Percentiles rank a stretch among this genome's conserved stretches.
Evolutionary conservation across 1,140 invertebrate species (phyloP).

Genomic region (Octopus sinensis): DNA sequence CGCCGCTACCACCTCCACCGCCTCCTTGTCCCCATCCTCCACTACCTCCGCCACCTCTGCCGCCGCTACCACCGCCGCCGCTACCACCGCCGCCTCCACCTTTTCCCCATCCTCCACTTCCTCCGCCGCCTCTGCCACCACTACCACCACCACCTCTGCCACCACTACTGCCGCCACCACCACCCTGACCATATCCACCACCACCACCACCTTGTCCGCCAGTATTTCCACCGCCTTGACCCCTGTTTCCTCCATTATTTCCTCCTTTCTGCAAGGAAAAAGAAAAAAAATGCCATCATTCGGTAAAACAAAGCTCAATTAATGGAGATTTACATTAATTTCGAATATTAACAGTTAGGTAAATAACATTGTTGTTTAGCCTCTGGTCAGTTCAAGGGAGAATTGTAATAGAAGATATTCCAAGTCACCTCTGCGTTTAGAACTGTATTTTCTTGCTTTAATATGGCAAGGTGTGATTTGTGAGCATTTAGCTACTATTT

Average conservation of each 20-base stretch:
- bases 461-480: too few species aligned
- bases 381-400: too few species aligned
- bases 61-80: background rate
- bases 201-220: background rate
- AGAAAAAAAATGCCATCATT: background rate
- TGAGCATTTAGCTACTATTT: too few species aligned
- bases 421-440: too few species aligned
- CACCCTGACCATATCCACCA: background rate
- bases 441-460: too few species aligned
- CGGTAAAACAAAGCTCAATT: too few species aligned
- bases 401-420: too few species aligned
- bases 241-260: background rate
- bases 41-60: background rate
- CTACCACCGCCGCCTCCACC: background rate
- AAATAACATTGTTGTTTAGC: too few species aligned
- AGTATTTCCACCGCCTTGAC: background rate
- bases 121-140: background rate
- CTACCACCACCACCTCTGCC: background rate
- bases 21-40: background rate
- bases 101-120: background rate
- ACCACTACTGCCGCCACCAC: background rate
- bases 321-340: too few species aligned
- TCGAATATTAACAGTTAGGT: too few species aligned
- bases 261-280: background rate
- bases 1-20: background rate